phyloP scores from a whole-genome alignment of 1,140 invertebrate genomes.

The Luehdorfia chinensis region DNA sequence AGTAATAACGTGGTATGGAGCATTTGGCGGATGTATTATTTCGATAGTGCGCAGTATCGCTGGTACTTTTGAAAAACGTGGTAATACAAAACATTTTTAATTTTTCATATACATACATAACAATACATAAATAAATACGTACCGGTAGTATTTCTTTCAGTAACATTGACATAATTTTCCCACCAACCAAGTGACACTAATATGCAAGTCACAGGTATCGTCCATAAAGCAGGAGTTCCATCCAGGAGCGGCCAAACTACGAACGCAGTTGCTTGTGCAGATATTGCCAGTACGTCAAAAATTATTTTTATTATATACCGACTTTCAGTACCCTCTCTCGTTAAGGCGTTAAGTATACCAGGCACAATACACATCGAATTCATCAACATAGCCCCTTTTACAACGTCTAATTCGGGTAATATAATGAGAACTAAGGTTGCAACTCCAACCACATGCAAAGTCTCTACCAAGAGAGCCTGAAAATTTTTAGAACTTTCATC shows the following conservation, averaged over 20 bases:
- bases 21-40: too few relatives aligned
- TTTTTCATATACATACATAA: too few relatives aligned
- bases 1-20: too few relatives aligned
- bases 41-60: too few relatives aligned
- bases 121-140: conserved; percentile 16
- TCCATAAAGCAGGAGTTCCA: conserved; percentile 82
- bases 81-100: too few relatives aligned
- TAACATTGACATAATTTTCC: conserved; percentile 93
- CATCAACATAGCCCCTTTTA: conserved; percentile 94
- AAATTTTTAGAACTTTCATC: too few relatives aligned
- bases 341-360: conserved; percentile 82
- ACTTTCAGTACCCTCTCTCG: conserved; percentile 86
- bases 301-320: conserved; percentile 84
- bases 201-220: conserved; percentile 88
- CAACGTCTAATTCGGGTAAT: conserved; percentile 92
- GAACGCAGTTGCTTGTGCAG: conserved; percentile 91
- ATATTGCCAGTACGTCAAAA: conserved; percentile 87
- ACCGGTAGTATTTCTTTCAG: conserved; percentile 43
- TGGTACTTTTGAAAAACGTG: too few relatives aligned
- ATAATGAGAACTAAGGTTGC: conserved; percentile 90
- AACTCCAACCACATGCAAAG: conserved; percentile 90
- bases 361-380: conserved; percentile 95
- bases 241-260: conserved; percentile 91
- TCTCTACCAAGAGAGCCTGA: conserved; percentile 87
- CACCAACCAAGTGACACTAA: conserved; percentile 95